Evolutionary conservation across 1,140 invertebrate genomes (phyloP), one percentile per base, ranked within the genome.

Genomic region (Lucilia sericata): DNA sequence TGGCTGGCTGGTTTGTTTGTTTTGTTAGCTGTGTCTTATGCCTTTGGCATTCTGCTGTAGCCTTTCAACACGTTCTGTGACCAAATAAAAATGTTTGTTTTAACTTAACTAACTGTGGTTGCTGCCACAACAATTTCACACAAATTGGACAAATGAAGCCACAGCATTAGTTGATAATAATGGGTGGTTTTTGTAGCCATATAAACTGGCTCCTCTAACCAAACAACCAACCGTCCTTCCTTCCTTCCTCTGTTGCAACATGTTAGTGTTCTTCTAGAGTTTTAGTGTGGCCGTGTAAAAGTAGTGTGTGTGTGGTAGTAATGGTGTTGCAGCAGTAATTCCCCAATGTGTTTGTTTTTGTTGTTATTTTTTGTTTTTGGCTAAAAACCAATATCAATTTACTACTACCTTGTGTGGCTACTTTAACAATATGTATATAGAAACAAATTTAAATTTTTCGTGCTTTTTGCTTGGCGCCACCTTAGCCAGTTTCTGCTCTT

Each of bases 391-490:
- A 80, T 80, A 80, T 80, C 76, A 80, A 80, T 80, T 80, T 80
- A 80, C 76, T 80, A 80, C 76, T 49, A 47, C n/a, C n/a, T 47
- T 47, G 42, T 21, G 42, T 80, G 42, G 42, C 76, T 21, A 21
- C 65, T 70, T 19, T n/a, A 21, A 47, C 75, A 49, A 42, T 25
- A 49, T n/a, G n/a, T n/a, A n/a, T 42, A 80, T 10, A 78, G 13
- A 19, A n/a, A 78, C n/a, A 84, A 84, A 84, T 84, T 84, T 84
- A 74, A 84, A 84, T 85, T 82, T 42, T 47, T 49, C 74, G 76
- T 80, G 76, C 76, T 21, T 60, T 75, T 78, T n/a, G 3, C 51
- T 78, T 89, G 88, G 88, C 87, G 88, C 89, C 88, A 90, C 89
- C 87, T 90, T 89, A 89, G 88, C 88, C 49, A 74, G 17, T 21